Evolutionary conservation across 2,888 invertebrate species (phyloP).

Genomic region (Euplexia lucipara): DNA sequence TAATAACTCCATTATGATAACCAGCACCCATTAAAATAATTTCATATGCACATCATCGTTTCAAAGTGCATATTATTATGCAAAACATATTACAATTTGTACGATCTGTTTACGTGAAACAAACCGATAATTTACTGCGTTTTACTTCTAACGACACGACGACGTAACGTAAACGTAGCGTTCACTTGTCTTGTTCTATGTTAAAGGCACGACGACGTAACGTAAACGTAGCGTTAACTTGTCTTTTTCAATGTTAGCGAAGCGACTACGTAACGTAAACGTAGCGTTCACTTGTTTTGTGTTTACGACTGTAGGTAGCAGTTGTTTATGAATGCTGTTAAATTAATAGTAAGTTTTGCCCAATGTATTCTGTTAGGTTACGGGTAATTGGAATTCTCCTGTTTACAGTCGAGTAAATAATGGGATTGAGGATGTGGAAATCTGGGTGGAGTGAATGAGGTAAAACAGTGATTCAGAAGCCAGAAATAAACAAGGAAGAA

Average conservation of each 20-base stretch:
- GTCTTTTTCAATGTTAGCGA: slow-evolving; percentile 29
- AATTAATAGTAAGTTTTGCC: slow-evolving; percentile 42
- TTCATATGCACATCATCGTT: slow-evolving; percentile 15
- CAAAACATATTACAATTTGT: slow-evolving; percentile 38
- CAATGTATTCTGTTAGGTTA: slow-evolving; percentile 33
- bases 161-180: slow-evolving; percentile 33
- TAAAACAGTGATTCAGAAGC: slow-evolving; percentile 18
- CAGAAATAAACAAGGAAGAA: slow-evolving; percentile 5
- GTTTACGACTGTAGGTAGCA: slow-evolving; percentile 40
- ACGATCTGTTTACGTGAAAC: slow-evolving; percentile 36
- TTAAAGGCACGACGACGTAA: slow-evolving; percentile 46
- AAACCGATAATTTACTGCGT: slow-evolving; percentile 42
- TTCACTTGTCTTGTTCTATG: neutral
- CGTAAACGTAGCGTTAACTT: slow-evolving; percentile 14
- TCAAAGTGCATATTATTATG: slow-evolving; percentile 39
- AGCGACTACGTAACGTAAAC: slow-evolving; percentile 31
- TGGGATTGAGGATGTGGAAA: slow-evolving; percentile 18
- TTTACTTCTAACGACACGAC: slow-evolving; percentile 49
- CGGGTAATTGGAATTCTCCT: slow-evolving; percentile 7
- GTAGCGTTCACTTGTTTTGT: slow-evolving; percentile 8
- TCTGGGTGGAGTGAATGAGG: slow-evolving; percentile 16
- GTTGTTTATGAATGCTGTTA: slow-evolving; percentile 39
- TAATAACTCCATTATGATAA: slow-evolving; percentile 8
- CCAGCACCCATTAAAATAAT: slow-evolving; percentile 21
- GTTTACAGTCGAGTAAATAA: slow-evolving; percentile 41